Conservation (phyloP, 2,888 invertebrate genomes). For the Harmothoe impar region DNA sequence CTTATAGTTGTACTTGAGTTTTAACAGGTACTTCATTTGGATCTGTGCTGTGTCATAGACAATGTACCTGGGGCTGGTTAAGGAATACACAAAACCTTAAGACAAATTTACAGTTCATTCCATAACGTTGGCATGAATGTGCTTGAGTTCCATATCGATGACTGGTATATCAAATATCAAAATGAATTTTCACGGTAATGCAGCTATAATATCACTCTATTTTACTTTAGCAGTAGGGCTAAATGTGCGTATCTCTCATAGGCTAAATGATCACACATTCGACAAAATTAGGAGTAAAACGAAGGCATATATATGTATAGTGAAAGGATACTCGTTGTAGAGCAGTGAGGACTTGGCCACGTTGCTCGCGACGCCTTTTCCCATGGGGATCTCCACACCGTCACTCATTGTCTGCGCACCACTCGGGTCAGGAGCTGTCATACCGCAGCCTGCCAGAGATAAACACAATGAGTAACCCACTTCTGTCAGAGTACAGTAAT, state of each 20-base stretch:
- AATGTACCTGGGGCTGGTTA: conserved; percentile 85
- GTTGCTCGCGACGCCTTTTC: conserved; percentile 75
- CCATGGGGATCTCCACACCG: conserved; percentile 85
- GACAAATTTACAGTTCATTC: no score
- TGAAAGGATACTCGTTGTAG: conserved; percentile 94
- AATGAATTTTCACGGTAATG: no score
- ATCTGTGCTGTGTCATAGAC: conserved; percentile 98
- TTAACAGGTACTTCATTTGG: conserved; percentile 93
- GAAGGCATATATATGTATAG: neutral
- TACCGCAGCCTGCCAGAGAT: conserved; percentile 86
- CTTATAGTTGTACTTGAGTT: conserved; percentile 90
- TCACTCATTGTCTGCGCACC: conserved; percentile 86
- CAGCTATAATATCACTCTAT: no score
- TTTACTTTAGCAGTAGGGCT: no score
- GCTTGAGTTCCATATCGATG: neutral
- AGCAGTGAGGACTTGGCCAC: conserved; percentile 86
- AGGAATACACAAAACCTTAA: neutral
- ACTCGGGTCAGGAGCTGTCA: conserved; percentile 92
- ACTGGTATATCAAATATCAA: no score
- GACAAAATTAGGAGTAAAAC: neutral
- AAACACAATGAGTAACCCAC: neutral
- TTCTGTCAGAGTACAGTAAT: no score
- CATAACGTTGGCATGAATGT: neutral
- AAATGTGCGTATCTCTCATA: no score
- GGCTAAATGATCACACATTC: no score